Percentiles rank a stretch among this genome's conserved stretches.
phyloP scores from a whole-genome alignment of 2,888 invertebrate genomes.

The Gonocerus acuteangulatus region DNA sequence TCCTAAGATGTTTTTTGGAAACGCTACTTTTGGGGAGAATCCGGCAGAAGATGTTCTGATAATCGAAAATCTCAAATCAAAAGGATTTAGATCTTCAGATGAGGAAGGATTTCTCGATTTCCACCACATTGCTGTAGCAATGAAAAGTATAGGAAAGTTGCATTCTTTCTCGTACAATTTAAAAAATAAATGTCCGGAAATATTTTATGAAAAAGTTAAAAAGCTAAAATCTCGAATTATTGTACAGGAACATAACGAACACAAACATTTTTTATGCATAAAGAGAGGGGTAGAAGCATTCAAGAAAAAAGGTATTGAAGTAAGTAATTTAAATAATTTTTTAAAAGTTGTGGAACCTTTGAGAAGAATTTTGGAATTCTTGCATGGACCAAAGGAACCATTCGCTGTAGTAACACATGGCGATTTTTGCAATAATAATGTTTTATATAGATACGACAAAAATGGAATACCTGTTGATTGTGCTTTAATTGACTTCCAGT shows the following conservation, averaged over 20 bases:
- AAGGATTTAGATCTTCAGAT: slow-evolving; percentile 38
- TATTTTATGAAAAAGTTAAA: slow-evolving; percentile 7
- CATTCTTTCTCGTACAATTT: slow-evolving; percentile 41
- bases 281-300: not conserved
- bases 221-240: not conserved
- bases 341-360: not conserved
- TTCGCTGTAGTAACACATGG: slow-evolving; percentile 43
- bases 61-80: slow-evolving; percentile 39
- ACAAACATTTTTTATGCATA: not conserved
- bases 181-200: slow-evolving; percentile 39
- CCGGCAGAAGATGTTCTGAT: slow-evolving; percentile 35
- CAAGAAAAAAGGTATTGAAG: not conserved
- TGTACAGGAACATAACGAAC: not conserved
- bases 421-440: slow-evolving; percentile 44
- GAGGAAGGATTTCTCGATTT: slow-evolving; percentile 39
- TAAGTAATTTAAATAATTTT: not conserved
- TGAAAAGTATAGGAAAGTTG: slow-evolving; percentile 39
- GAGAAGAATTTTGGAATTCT: not conserved
- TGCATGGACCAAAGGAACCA: slow-evolving; percentile 32
- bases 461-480: slow-evolving; percentile 40
- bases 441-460: slow-evolving; percentile 42
- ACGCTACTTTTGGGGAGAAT: slow-evolving; percentile 14
- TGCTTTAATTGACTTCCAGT: slow-evolving; percentile 42
- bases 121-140: slow-evolving; percentile 38
- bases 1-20: slow-evolving; percentile 33